Conservation (phyloP, 1,140 invertebrate species). For the Platyscapa corneri region DNA sequence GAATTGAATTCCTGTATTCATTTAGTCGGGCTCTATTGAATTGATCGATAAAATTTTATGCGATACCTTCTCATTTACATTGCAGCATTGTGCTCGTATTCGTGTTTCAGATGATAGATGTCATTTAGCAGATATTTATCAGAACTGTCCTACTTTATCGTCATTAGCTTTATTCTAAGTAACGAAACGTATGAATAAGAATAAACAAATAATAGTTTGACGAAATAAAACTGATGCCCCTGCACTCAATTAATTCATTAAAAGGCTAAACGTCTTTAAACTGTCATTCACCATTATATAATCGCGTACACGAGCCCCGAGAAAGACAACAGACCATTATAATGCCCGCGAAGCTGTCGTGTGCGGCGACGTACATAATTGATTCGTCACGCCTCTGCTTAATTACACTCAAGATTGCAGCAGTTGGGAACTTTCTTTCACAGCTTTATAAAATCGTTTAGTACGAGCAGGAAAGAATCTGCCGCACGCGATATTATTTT, state of each 20-base stretch:
- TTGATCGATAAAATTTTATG: background rate
- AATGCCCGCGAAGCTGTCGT: background rate
- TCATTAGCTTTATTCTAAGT: background rate
- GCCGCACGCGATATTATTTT: background rate
- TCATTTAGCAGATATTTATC: background rate
- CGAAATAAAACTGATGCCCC: background rate
- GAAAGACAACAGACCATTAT: background rate
- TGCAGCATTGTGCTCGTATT: background rate
- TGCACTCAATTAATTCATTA: background rate
- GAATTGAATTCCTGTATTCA: background rate
- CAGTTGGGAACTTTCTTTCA: slow-evolving; percentile 7
- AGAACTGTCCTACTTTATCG: background rate
- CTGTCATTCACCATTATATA: background rate
- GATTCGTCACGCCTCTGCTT: slow-evolving; percentile 43
- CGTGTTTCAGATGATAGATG: background rate
- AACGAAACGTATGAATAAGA: background rate
- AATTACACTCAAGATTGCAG: slow-evolving; percentile 23
- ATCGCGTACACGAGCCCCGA: background rate
- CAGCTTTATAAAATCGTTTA: slow-evolving; percentile 6
- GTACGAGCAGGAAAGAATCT: background rate
- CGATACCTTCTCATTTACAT: background rate
- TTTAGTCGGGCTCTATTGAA: background rate
- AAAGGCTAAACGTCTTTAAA: background rate
- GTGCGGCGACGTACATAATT: slow-evolving; percentile 4
- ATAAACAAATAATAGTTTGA: background rate